Percentiles rank a stretch among this genome's conserved stretches.
These are phyloP conservation scores for Platycercus adscitus DNA, from an alignment of 2,113 vertebrate species.

Conservation along the genomic window DNA sequence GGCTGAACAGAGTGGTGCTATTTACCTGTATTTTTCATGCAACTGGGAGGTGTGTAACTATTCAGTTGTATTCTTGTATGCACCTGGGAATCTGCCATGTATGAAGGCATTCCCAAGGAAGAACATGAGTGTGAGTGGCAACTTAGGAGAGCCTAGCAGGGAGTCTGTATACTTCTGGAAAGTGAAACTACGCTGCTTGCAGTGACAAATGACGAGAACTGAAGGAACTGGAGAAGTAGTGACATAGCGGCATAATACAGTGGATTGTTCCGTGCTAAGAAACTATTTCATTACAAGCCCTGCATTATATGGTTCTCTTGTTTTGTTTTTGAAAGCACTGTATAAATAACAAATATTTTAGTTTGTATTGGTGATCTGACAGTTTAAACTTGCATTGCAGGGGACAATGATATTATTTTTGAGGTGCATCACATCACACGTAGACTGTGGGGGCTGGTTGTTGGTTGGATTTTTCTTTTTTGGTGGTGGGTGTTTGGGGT, in stretches of 20 bases:
- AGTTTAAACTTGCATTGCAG: not conserved
- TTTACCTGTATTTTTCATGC: not conserved
- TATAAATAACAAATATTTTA: not conserved
- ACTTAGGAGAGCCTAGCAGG: not conserved
- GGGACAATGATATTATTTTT: not conserved
- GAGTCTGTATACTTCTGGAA: not conserved
- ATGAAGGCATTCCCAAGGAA: not conserved
- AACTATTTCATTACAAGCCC: not conserved
- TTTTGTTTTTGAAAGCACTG: not conserved
- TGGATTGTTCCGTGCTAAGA: not conserved
- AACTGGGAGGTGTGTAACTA: not conserved
- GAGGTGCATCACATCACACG: not conserved
- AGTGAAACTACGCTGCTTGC: fast-evolving
- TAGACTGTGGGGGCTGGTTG: not conserved
- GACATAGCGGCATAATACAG: not conserved
- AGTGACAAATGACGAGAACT: not conserved
- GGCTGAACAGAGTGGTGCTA: not conserved
- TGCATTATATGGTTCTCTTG: not conserved
- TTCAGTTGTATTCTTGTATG: not conserved
- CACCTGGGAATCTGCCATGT: not conserved
- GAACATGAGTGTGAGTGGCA: fast-evolving
- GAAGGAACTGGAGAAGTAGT: not conserved
- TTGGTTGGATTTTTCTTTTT: not conserved
- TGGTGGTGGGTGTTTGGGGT: not conserved
- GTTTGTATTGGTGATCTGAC: not conserved